Conservation (phyloP, 2,888 invertebrate species). For the Ametastegia equiseti region DNA sequence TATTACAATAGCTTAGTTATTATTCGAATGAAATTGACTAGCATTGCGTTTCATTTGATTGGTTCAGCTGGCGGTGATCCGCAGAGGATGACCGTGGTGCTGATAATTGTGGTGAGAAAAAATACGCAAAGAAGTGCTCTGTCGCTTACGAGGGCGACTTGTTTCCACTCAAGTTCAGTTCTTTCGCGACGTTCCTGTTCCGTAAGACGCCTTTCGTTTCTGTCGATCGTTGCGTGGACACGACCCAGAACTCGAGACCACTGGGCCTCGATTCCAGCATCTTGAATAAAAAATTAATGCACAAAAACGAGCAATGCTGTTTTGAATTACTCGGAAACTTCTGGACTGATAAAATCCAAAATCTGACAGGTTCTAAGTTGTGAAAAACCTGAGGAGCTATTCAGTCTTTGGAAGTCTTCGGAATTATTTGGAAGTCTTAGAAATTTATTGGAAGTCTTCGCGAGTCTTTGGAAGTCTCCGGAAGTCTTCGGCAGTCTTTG, state of each 20-base stretch:
- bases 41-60: slow-evolving; percentile 55
- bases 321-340: too few relatives aligned
- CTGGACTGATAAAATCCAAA: too few relatives aligned
- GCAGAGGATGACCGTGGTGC: slow-evolving; percentile 88
- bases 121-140: slow-evolving; percentile 87
- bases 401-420: too few relatives aligned
- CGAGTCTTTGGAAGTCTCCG: too few relatives aligned
- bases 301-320: not conserved
- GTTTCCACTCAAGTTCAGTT: slow-evolving; percentile 91
- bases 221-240: slow-evolving; percentile 87
- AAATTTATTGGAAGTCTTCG: too few relatives aligned
- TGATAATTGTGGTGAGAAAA: slow-evolving; percentile 85
- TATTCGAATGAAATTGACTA: not conserved
- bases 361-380: too few relatives aligned
- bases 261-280: slow-evolving; percentile 80
- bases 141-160: slow-evolving; percentile 89
- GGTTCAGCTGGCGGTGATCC: slow-evolving; percentile 78
- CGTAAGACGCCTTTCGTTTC: slow-evolving; percentile 87
- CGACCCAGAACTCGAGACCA: slow-evolving; percentile 83
- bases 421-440: too few relatives aligned
- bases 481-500: too few relatives aligned
- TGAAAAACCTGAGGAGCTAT: too few relatives aligned
- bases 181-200: slow-evolving; percentile 89
- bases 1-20: not conserved
- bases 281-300: slow-evolving; percentile 53